A percentile compares a stretch with the other conserved stretches of the same genome.
phyloP scores from a whole-genome alignment of 2,888 invertebrate species.

The Dione vanillae region DNA sequence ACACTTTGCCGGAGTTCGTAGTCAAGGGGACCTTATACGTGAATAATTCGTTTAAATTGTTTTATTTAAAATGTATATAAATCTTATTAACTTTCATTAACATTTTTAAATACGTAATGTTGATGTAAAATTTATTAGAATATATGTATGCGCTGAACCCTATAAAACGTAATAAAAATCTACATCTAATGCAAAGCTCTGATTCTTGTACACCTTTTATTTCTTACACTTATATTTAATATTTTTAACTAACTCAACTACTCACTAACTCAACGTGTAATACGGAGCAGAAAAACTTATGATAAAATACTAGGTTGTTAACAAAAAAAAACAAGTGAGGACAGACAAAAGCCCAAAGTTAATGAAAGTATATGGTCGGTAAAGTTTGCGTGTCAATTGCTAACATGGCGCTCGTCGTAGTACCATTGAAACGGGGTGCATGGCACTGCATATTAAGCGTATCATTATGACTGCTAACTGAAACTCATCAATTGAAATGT shows the following conservation, averaged over 20 bases:
- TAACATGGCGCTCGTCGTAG: conserved; percentile 60
- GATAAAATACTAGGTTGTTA: not conserved
- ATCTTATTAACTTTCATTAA: too few species aligned
- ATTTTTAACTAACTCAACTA: too few species aligned
- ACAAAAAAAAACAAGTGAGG: conserved; percentile 17
- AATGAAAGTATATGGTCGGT: conserved; percentile 65
- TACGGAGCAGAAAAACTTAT: not conserved
- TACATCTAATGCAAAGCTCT: not conserved
- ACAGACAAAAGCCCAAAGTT: conserved; percentile 44
- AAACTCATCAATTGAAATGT: conserved; percentile 30
- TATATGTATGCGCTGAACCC: too few species aligned
- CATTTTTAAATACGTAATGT: too few species aligned
- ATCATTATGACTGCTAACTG: conserved; percentile 27
- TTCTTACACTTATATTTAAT: not conserved
- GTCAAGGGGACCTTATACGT: too few species aligned
- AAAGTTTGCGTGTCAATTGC: conserved; percentile 71
- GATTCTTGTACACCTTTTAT: not conserved
- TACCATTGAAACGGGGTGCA: conserved; percentile 70
- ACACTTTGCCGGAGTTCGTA: too few species aligned
- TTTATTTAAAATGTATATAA: too few species aligned
- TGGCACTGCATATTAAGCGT: conserved; percentile 58
- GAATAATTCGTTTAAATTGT: too few species aligned
- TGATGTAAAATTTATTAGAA: too few species aligned
- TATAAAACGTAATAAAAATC: not conserved
- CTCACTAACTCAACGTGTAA: conserved; percentile 8